phyloP scores from a whole-genome alignment of 2,797 vertebrate species.

The Clarias fuscus region DNA sequence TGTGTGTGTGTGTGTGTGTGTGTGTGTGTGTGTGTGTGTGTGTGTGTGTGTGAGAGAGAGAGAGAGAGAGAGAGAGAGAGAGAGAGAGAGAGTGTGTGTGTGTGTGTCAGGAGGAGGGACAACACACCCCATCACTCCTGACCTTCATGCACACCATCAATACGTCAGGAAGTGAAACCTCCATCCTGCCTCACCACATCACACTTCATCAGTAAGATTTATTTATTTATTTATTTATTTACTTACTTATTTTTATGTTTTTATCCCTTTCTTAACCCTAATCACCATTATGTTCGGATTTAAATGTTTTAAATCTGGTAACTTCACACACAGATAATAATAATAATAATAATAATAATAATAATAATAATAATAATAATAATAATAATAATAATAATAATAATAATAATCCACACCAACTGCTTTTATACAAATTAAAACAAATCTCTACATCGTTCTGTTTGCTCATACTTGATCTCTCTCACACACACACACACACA shows the following conservation, averaged over 20 bases:
- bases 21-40: slow-evolving; percentile 16
- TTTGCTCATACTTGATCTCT: neutral
- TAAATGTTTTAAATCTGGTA: neutral
- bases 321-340: neutral
- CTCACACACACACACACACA: neutral
- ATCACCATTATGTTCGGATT: too few species aligned
- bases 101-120: slow-evolving; percentile 48
- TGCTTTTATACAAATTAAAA: neutral
- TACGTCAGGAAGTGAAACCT: slow-evolving; percentile 42
- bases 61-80: neutral
- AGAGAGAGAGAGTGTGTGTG: slow-evolving; percentile 34
- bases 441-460: neutral
- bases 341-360: neutral
- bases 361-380: neutral
- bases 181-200: slow-evolving; percentile 22
- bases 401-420: neutral
- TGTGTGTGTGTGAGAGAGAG: neutral
- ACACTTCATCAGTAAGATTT: slow-evolving; percentile 20
- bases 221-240: slow-evolving; percentile 20
- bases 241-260: neutral
- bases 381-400: neutral
- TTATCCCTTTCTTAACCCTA: neutral
- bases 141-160: slow-evolving; percentile 42
- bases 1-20: slow-evolving; percentile 12
- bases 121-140: slow-evolving; percentile 46